phyloP scores from a whole-genome alignment of 1,140 invertebrate genomes.

The Drepana arcuata region DNA sequence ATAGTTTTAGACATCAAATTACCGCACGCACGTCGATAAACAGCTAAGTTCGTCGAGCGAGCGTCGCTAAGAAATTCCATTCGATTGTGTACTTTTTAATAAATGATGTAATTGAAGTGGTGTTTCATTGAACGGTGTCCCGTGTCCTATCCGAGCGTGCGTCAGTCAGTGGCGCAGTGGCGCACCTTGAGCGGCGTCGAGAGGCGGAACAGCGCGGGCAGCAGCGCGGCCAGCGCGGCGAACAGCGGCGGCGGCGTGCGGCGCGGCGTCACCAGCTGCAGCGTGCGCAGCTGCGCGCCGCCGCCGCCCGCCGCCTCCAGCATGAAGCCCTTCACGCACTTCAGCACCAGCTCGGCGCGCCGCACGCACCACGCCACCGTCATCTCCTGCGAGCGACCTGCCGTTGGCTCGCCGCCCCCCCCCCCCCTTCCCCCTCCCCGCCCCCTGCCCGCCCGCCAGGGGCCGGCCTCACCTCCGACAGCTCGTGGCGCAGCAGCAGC shows the following conservation, averaged over 20 bases:
- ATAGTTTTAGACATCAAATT: too few species aligned
- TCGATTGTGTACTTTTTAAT: too few species aligned
- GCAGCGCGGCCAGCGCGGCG: conserved; percentile 79
- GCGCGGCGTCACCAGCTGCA: conserved; percentile 75
- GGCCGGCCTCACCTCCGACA: conserved; percentile 85
- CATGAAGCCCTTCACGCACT: conserved; percentile 99
- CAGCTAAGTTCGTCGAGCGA: too few species aligned
- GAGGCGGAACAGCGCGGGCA: conserved; percentile 36
- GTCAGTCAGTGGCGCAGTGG: background rate
- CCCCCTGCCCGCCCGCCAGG: background rate
- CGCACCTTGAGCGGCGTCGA: conserved; percentile 18
- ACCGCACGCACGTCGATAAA: too few species aligned
- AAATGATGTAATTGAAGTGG: too few species aligned
- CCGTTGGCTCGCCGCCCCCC: too few species aligned
- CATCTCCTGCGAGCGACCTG: conserved; percentile 85
- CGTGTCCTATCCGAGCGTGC: background rate
- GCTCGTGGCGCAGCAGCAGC: conserved; percentile 91
- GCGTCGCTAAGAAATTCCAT: too few species aligned
- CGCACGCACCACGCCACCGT: conserved; percentile 96
- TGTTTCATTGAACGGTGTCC: too few species aligned
- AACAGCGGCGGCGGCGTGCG: conserved; percentile 91
- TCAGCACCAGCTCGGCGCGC: conserved; percentile 96
- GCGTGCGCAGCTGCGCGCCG: conserved; percentile 90
- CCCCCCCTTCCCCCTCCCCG: background rate
- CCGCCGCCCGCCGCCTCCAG: conserved; percentile 97